Evolutionary conservation across 2,113 vertebrate species (phyloP).

Genomic region (Oncorhynchus kisutch): DNA sequence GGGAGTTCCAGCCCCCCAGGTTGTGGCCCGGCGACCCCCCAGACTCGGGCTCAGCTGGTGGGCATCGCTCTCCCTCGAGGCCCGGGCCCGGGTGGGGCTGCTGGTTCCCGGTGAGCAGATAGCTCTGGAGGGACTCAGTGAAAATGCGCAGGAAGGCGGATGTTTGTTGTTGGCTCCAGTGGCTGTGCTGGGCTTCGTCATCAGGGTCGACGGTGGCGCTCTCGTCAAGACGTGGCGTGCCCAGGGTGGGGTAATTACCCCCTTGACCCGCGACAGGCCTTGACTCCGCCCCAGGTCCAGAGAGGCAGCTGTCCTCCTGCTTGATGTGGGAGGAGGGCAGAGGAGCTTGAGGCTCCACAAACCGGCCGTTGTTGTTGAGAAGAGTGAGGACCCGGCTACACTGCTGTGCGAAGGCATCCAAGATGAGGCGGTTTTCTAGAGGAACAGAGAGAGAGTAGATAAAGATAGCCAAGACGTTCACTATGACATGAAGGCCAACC

Average conservation of each 20-base stretch:
- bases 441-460: slow-evolving; percentile 12
- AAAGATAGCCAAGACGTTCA: not conserved
- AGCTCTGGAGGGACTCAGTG: slow-evolving; percentile 96
- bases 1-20: slow-evolving; percentile 92
- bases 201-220: slow-evolving; percentile 81
- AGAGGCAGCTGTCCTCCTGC: slow-evolving; percentile 79
- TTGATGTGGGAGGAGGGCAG: slow-evolving; percentile 83
- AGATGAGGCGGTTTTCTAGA: slow-evolving; percentile 92
- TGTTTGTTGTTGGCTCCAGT: slow-evolving; percentile 90
- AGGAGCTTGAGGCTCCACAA: slow-evolving; percentile 74
- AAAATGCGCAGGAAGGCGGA: slow-evolving; percentile 93
- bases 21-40: slow-evolving; percentile 83
- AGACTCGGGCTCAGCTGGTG: slow-evolving; percentile 67
- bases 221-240: slow-evolving; percentile 76
- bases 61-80: slow-evolving; percentile 81
- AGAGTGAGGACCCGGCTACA: slow-evolving; percentile 95
- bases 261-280: slow-evolving; percentile 54
- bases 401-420: slow-evolving; percentile 97
- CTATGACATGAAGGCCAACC: no score
- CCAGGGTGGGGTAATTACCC: slow-evolving; percentile 44
- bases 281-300: slow-evolving; percentile 51
- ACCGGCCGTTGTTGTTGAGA: slow-evolving; percentile 88
- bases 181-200: slow-evolving; percentile 84
- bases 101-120: slow-evolving; percentile 87
- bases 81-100: slow-evolving; percentile 63